Conservation (phyloP, 53 echinoderm and acorn worm species). For the Stichopus horrens region DNA sequence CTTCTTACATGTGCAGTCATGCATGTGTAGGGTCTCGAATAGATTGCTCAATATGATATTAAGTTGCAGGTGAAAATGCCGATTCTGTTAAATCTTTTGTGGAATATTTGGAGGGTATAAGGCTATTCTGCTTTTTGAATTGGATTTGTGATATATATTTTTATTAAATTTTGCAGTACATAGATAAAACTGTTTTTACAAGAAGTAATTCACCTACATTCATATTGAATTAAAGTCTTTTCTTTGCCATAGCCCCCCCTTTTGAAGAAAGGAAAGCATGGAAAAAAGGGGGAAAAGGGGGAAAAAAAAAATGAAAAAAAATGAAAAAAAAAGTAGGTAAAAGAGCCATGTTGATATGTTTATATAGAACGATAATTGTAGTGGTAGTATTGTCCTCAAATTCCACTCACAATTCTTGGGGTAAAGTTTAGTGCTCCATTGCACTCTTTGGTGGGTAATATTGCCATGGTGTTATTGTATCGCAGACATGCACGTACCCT, state of each 20-base stretch:
- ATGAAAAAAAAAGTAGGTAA: no score
- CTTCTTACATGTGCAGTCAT: conserved; percentile 23
- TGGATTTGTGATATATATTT: conserved; percentile 28
- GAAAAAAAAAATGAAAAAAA: not conserved
- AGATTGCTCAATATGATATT: conserved; percentile 20
- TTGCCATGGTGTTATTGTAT: no score
- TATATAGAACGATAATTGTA: no score
- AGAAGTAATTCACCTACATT: conserved; percentile 14
- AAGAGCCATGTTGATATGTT: no score
- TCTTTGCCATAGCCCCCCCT: not conserved
- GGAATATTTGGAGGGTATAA: not conserved
- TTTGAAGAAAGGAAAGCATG: not conserved
- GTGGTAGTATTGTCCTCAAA: no score
- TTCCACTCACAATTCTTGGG: no score
- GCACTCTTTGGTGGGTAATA: no score
- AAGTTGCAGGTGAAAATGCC: conserved; percentile 4
- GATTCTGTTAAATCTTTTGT: not conserved
- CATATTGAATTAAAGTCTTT: not conserved
- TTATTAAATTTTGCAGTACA: conserved; percentile 39
- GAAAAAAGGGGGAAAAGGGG: not conserved
- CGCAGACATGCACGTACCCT: no score
- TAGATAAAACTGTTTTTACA: not conserved
- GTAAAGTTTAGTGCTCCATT: no score
- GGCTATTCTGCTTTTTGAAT: conserved; percentile 9
- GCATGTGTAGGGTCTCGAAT: not conserved